Evolutionary conservation across 2,888 invertebrate genomes (phyloP).

Genomic region (Stenolophus ochropezus): DNA sequence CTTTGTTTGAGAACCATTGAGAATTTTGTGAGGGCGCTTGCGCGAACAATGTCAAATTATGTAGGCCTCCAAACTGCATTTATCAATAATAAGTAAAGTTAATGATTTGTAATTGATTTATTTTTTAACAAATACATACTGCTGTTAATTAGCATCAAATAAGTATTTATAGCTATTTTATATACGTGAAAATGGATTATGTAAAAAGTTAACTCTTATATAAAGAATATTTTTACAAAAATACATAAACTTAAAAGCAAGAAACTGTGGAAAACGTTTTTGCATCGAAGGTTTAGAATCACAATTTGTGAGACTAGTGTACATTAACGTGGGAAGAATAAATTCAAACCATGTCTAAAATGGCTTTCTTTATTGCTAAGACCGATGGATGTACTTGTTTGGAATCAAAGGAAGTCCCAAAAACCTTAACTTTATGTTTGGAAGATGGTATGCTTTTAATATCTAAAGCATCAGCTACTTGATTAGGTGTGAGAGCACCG

Average conservation of each 20-base stretch:
- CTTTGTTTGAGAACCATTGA: too few relatives aligned
- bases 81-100: conserved; percentile 22
- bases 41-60: too few relatives aligned
- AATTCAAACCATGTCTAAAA: conserved; percentile 50
- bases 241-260: conserved; percentile 21
- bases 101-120: conserved; percentile 24
- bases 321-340: conserved; percentile 12
- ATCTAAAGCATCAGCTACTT: conserved; percentile 70
- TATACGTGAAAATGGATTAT: conserved; percentile 20
- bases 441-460: conserved; percentile 70
- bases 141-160: conserved; percentile 16
- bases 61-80: too few relatives aligned
- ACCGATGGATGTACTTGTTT: conserved; percentile 53
- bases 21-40: too few relatives aligned
- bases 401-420: conserved; percentile 64
- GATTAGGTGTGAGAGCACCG: conserved; percentile 68
- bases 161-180: conserved; percentile 24
- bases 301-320: conserved; percentile 17
- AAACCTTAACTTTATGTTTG: conserved; percentile 70
- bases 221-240: conserved; percentile 36
- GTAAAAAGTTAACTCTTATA: conserved; percentile 34
- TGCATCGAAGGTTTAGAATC: background rate
- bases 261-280: conserved; percentile 3
- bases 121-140: background rate
- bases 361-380: conserved; percentile 48